These are phyloP conservation scores for Venturia canescens DNA, from an alignment of 1,140 invertebrate species.

Conservation along the genomic window DNA sequence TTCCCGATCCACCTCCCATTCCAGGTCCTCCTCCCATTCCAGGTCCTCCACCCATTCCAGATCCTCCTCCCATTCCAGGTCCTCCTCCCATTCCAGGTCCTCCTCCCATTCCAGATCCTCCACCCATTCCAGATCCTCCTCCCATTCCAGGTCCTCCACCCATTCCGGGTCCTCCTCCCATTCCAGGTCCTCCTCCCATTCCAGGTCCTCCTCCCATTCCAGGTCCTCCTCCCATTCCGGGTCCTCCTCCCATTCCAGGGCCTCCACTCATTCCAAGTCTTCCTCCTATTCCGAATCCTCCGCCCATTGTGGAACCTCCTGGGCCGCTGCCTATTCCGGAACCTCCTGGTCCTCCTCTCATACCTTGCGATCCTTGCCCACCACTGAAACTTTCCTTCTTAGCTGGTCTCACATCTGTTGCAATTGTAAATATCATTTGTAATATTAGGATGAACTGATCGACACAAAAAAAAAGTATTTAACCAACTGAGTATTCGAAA, in stretches of 20 bases:
- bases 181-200: too few species aligned
- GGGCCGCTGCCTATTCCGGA: constrained; percentile 51
- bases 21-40: too few species aligned
- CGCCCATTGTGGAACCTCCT: constrained; percentile 47
- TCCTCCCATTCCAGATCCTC: too few species aligned
- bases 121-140: too few species aligned
- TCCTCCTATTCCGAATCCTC: constrained; percentile 36
- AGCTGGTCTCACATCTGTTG: constrained; percentile 22
- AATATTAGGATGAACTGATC: too few species aligned
- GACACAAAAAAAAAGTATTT: too few species aligned
- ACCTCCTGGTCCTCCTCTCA: constrained; percentile 39
- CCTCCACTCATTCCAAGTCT: constrained; percentile 44
- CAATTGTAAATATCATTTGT: not conserved
- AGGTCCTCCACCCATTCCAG: constrained; percentile 10
- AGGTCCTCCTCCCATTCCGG: constrained; percentile 37
- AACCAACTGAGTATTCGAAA: too few species aligned
- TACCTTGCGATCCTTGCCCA: constrained; percentile 43
- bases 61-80: too few species aligned
- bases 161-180: constrained; percentile 60
- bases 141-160: too few species aligned
- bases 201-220: constrained; percentile 42
- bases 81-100: too few species aligned
- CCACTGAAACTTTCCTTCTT: constrained; percentile 48
- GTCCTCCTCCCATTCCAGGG: constrained; percentile 43
- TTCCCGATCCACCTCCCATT: not conserved